Conservation (phyloP, 2,888 invertebrate species). For the Diadegma fenestrale region DNA sequence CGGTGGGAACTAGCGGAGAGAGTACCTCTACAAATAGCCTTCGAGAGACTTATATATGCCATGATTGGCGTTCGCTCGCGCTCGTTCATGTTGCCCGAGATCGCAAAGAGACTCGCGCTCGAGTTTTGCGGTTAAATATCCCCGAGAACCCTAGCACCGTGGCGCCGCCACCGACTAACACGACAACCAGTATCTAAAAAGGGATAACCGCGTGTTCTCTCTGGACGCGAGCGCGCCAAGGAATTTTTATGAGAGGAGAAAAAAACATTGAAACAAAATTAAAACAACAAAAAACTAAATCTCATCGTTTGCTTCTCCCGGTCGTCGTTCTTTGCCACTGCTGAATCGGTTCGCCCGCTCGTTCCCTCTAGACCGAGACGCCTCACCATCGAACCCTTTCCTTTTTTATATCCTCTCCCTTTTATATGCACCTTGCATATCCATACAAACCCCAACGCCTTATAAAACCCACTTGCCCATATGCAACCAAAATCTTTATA, state of each 20-base stretch:
- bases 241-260: conserved; percentile 77
- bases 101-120: conserved; percentile 39
- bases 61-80: conserved; percentile 64
- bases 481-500: background rate
- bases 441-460: background rate
- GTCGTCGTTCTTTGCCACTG: conserved; percentile 16
- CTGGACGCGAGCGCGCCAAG: conserved; percentile 63
- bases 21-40: conserved; percentile 80
- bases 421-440: conserved; percentile 17
- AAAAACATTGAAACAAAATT: conserved; percentile 56
- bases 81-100: conserved; percentile 16
- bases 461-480: background rate
- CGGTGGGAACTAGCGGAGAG: conserved; percentile 79
- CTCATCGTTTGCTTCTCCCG: conserved; percentile 22
- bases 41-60: conserved; percentile 73
- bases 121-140: conserved; percentile 32
- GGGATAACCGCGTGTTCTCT: conserved; percentile 67
- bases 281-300: conserved; percentile 46
- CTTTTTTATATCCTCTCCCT: conserved; percentile 22
- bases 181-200: conserved; percentile 72
- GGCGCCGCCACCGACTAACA: conserved; percentile 44
- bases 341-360: conserved; percentile 2
- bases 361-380: conserved; percentile 13
- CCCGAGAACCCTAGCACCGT: conserved; percentile 12
- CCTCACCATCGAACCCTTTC: conserved; percentile 28